A percentile compares a stretch with the other conserved stretches of the same genome.
Evolutionary conservation across 2,888 invertebrate genomes (phyloP).

Genomic region (Stegana nigrithorax): DNA sequence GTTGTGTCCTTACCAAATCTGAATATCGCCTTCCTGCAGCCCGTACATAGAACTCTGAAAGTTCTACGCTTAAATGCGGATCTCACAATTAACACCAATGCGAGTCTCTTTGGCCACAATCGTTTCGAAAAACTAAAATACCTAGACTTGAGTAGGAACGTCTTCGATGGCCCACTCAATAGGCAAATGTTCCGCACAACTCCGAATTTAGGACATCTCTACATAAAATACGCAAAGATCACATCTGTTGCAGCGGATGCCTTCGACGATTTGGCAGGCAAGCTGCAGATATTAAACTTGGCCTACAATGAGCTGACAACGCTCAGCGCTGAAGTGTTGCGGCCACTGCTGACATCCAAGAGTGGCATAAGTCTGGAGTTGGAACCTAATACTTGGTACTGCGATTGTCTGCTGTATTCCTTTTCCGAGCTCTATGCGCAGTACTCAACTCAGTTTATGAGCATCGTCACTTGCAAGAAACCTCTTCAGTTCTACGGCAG

Average conservation of each 20-base stretch:
- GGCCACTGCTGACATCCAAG: slow-evolving; percentile 34
- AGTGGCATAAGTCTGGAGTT: slow-evolving; percentile 32
- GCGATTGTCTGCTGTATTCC: slow-evolving; percentile 47
- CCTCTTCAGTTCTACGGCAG: slow-evolving; percentile 47
- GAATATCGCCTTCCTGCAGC: slow-evolving; percentile 55
- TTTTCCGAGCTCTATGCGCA: slow-evolving; percentile 39
- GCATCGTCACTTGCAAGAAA: slow-evolving; percentile 48
- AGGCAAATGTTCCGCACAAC: slow-evolving; percentile 44
- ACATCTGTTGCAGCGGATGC: slow-evolving; percentile 48
- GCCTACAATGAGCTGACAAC: slow-evolving; percentile 51
- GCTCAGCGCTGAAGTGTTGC: slow-evolving; percentile 35
- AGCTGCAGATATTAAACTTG: slow-evolving; percentile 49
- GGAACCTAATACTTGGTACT: slow-evolving; percentile 54
- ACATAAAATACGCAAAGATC: slow-evolving; percentile 45
- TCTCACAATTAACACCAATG: slow-evolving; percentile 34
- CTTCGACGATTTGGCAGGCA: slow-evolving; percentile 43
- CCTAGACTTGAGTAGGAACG: slow-evolving; percentile 56
- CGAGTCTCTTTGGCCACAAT: slow-evolving; percentile 49
- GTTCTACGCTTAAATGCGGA: slow-evolving; percentile 47
- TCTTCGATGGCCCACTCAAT: slow-evolving; percentile 43
- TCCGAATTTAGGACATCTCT: slow-evolving; percentile 49
- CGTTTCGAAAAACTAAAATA: slow-evolving; percentile 41
- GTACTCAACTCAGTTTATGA: slow-evolving; percentile 45
- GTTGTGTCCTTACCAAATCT: slow-evolving; percentile 37
- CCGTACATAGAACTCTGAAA: slow-evolving; percentile 53